Base-by-base conservation (phyloP, 1,140 invertebrate genomes). In the Anagrus nilaparvatae region DNA sequence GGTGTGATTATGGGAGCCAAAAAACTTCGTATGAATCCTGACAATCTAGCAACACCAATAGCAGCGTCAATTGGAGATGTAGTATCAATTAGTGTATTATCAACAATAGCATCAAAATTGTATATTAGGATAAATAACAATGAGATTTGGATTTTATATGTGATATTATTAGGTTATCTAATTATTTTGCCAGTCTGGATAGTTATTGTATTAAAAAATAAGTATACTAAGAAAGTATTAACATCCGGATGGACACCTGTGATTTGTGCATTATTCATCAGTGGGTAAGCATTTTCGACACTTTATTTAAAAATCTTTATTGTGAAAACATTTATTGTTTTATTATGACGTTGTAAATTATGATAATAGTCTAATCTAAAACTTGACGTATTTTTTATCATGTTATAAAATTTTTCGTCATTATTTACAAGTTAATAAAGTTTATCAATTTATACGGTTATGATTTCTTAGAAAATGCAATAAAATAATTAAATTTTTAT, bases 11-110 rank as follows among this genome's bases (percentile, higher is more conserved):
- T 88, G 51, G 56, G 82, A 23, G 83, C 87, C 4, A 73, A 83
- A 53, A 80, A 77, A 57, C 81, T 79, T 52, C 81, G 82, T 48
- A 79, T 96, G 52, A 97, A 97, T 68, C 94, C 94, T 0, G 95
- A 98, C 62, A 97, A 98, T 70, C 73, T 98, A 32, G 92, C 94
- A 10, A 97, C 94, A 7, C 95, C 94, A 0, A 76, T 97, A 20
- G 94, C 94, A 8, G 93, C 93, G 3, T 95, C 90, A 40, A 82
- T 97, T 31, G 93, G 93, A 1, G 93, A 97, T 61, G 78, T 97
- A 2, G 86, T 89, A 8, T 95, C 91, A 28, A 75, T 96, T 19
- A 78, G 78, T 12, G 72, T 93, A 5, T 67, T 96, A 1, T 79
- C 88, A 2, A 73, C 76, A 24, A 82, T 90, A 29, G 81, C 85